phyloP scores from a whole-genome alignment of 2,797 vertebrate species.

The Xyrichtys novacula region DNA sequence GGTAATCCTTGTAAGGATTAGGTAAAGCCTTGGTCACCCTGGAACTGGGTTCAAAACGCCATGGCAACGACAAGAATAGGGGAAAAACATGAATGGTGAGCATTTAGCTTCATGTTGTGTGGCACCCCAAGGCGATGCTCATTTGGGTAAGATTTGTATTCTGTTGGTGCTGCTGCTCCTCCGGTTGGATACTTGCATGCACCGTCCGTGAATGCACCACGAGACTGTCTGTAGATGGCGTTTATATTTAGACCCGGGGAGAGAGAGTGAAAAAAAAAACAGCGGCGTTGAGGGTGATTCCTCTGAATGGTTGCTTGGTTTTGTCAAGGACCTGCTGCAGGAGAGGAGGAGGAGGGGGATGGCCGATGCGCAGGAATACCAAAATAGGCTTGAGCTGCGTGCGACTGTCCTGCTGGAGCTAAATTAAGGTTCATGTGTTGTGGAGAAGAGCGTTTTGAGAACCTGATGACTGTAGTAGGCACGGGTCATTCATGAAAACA shows the following conservation, averaged over 20 bases:
- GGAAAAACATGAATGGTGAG: slow-evolving; percentile 48
- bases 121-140: slow-evolving; percentile 22
- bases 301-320: slow-evolving; percentile 50
- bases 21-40: slow-evolving; percentile 54
- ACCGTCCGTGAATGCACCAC: slow-evolving; percentile 45
- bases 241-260: slow-evolving; percentile 55
- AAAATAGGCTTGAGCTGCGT: slow-evolving; percentile 85
- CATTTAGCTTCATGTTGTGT: slow-evolving; percentile 14
- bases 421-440: slow-evolving; percentile 73
- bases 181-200: neutral
- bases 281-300: slow-evolving; percentile 52
- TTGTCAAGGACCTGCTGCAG: slow-evolving; percentile 59
- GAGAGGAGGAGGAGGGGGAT: slow-evolving; percentile 48
- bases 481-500: slow-evolving; percentile 40
- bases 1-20: slow-evolving; percentile 82
- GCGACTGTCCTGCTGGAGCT: slow-evolving; percentile 68
- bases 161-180: neutral
- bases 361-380: slow-evolving; percentile 79
- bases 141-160: slow-evolving; percentile 58
- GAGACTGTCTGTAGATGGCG: slow-evolving; percentile 22
- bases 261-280: slow-evolving; percentile 24
- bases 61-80: slow-evolving; percentile 73
- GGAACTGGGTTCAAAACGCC: slow-evolving; percentile 62
- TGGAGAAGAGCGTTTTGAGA: slow-evolving; percentile 31
- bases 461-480: slow-evolving; percentile 12